phyloP scores from a whole-genome alignment of 35 echinoderm and acorn worm species.

The Lytechinus pictus region DNA sequence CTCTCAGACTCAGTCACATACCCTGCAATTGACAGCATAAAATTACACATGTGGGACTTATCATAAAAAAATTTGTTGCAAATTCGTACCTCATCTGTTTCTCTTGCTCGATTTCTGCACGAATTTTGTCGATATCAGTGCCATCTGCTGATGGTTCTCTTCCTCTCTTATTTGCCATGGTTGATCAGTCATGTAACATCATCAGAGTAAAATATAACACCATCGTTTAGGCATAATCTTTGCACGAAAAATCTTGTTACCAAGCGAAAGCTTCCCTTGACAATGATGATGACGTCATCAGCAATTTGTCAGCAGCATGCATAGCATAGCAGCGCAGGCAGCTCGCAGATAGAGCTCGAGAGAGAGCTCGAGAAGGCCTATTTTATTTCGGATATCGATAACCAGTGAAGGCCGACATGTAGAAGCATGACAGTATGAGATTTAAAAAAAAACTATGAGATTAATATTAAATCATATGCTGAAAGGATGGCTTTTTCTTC shows the following conservation, averaged over 20 bases:
- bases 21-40: not conserved
- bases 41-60: not conserved
- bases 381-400: too few relatives aligned
- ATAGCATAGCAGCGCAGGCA: too few relatives aligned
- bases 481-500: too few relatives aligned
- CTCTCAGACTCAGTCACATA: too few relatives aligned
- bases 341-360: too few relatives aligned
- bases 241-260: not conserved
- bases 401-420: too few relatives aligned
- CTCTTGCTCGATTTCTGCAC: constrained; percentile 29
- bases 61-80: not conserved
- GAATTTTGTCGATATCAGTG: constrained; percentile 7
- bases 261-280: constrained; percentile 7
- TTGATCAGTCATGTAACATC: not conserved
- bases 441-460: too few relatives aligned
- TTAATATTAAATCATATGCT: too few relatives aligned
- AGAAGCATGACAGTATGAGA: too few relatives aligned
- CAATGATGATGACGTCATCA: not conserved
- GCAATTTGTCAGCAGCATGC: too few relatives aligned
- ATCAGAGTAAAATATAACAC: not conserved
- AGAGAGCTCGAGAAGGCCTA: too few relatives aligned
- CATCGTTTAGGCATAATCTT: not conserved
- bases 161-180: constrained; percentile 26
- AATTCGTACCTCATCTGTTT: constrained; percentile 35
- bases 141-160: constrained; percentile 3